These are phyloP conservation scores for Chelidonichthys spinosus DNA, from an alignment of 2,797 vertebrate genomes.

Conservation along the genomic window DNA sequence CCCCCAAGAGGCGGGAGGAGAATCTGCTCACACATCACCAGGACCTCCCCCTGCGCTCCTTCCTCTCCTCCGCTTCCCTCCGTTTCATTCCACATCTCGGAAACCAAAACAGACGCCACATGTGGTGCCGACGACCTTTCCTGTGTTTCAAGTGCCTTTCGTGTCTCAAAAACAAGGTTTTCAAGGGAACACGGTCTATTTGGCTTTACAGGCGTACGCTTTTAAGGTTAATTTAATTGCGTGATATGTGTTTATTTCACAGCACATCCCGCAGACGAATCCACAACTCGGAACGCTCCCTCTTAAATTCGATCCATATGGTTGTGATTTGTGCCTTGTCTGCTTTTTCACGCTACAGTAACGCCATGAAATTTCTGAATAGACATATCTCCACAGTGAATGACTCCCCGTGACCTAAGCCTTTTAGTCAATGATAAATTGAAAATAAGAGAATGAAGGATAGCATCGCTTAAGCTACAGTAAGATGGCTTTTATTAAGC, in stretches of 20 bases:
- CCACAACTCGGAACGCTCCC: constrained; percentile 48
- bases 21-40: constrained; percentile 23
- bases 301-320: constrained; percentile 63
- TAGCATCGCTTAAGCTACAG: constrained; percentile 62
- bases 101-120: constrained; percentile 72
- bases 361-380: constrained; percentile 69
- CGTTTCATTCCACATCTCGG: constrained; percentile 50
- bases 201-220: constrained; percentile 57
- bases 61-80: constrained; percentile 43
- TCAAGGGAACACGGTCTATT: constrained; percentile 56
- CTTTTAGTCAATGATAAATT: constrained; percentile 64
- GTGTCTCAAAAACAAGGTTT: constrained; percentile 28
- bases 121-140: constrained; percentile 63
- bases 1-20: constrained; percentile 75
- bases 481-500: constrained; percentile 67
- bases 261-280: constrained; percentile 60
- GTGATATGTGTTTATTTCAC: constrained; percentile 71
- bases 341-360: constrained; percentile 64
- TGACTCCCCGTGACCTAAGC: constrained; percentile 56
- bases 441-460: constrained; percentile 46
- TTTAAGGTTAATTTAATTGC: constrained; percentile 67
- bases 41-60: constrained; percentile 60
- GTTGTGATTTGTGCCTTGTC: constrained; percentile 64
- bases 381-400: constrained; percentile 65
- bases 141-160: constrained; percentile 53